phyloP scores from a whole-genome alignment of 2,888 invertebrate genomes.

The Ormyrus labotus region DNA sequence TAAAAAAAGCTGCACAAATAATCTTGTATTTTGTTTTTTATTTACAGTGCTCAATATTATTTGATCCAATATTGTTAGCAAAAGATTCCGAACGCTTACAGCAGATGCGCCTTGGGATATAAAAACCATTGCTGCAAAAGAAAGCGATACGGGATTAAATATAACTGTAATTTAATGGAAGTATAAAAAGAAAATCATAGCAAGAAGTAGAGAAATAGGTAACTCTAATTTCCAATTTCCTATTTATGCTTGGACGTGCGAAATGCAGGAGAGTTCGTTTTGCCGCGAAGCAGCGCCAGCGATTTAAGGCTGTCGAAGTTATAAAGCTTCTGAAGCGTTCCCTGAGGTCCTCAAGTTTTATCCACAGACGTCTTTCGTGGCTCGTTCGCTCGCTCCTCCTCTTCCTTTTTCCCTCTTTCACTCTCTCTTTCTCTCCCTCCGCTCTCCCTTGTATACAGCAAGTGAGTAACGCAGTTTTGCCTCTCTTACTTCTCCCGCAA shows the following conservation, averaged over 20 bases:
- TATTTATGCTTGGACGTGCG: neutral
- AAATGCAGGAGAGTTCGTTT: neutral
- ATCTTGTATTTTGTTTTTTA: too few species aligned
- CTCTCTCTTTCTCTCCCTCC: constrained; percentile 17
- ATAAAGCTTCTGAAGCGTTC: constrained; percentile 18
- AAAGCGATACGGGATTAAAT: too few species aligned
- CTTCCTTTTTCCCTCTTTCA: constrained; percentile 21
- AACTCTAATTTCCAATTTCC: neutral
- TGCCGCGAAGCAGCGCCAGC: neutral
- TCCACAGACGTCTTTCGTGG: constrained; percentile 14
- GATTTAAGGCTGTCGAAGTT: constrained; percentile 14
- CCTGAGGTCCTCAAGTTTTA: constrained; percentile 20
- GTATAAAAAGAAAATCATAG: too few species aligned
- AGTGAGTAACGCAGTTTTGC: neutral
- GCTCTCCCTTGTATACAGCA: neutral
- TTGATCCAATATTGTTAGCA: too few species aligned
- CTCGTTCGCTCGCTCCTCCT: constrained; percentile 3
- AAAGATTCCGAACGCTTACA: too few species aligned
- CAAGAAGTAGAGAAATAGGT: too few species aligned
- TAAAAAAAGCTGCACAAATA: too few species aligned
- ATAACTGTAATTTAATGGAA: too few species aligned
- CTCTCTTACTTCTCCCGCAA: too few species aligned
- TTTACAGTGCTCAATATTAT: too few species aligned
- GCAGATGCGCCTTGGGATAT: too few species aligned
- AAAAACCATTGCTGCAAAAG: too few species aligned